Percentiles rank a stretch among this genome's conserved stretches.
Conservation (phyloP, 2,113 vertebrate species). For the Microcebus lehilahytsara region DNA sequence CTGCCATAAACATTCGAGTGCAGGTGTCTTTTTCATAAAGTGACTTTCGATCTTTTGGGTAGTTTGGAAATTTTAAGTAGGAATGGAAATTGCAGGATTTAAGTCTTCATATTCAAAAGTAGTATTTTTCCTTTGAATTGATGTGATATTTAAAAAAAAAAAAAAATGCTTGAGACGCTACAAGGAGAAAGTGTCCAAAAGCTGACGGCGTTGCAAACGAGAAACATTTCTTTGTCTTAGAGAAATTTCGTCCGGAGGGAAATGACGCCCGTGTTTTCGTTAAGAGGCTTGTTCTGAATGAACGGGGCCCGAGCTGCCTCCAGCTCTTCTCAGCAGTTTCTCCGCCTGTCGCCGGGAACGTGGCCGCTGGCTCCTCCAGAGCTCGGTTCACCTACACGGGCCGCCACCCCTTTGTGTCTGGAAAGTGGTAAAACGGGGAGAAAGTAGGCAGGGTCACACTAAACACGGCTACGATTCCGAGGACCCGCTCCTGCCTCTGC, state of each 20-base stretch:
- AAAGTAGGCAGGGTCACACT: background rate
- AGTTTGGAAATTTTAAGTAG: background rate
- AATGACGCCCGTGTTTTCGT: background rate
- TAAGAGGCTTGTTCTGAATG: accelerated
- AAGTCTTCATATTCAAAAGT: background rate
- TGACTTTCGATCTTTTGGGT: no score
- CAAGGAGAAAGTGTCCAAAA: background rate
- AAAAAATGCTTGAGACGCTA: background rate
- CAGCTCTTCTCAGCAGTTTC: background rate
- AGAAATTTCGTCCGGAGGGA: background rate
- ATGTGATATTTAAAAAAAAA: background rate
- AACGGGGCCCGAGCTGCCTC: background rate
- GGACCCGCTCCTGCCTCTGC: background rate
- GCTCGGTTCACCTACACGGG: background rate
- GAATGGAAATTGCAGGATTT: background rate
- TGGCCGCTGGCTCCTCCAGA: background rate
- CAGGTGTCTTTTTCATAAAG: no score
- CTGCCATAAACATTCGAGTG: no score
- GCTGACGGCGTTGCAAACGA: accelerated
- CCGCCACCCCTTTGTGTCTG: background rate
- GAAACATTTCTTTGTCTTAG: background rate
- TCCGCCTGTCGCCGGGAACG: background rate
- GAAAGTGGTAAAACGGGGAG: background rate
- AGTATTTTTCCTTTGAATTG: background rate
- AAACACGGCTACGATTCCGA: accelerated